Conservation (phyloP, 1,140 invertebrate species). For the Neodiprion lecontei region DNA sequence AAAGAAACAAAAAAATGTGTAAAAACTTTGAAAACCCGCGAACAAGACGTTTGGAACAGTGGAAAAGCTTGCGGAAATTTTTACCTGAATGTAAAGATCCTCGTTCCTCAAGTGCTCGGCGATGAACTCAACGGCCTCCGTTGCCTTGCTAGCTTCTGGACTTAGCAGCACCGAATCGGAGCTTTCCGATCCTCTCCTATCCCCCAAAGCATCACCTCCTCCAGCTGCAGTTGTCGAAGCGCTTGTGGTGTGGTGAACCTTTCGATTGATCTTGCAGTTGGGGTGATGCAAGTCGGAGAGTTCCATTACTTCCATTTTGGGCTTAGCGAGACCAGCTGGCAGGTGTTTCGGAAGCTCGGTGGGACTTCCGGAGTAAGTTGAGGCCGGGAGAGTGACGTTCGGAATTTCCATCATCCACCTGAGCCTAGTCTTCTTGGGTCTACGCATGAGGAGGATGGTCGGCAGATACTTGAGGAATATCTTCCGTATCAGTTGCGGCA, state of each 20-base stretch:
- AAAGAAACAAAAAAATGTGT: not conserved
- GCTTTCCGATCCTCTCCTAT: conserved; percentile 85
- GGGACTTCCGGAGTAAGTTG: conserved; percentile 75
- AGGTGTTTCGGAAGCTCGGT: conserved; percentile 80
- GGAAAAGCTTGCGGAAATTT: conserved; percentile 8
- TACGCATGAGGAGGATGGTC: conserved; percentile 85
- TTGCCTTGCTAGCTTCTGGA: conserved; percentile 92
- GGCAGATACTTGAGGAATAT: conserved; percentile 95
- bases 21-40: too few relatives aligned
- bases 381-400: conserved; percentile 83
- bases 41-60: too few relatives aligned
- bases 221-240: conserved; percentile 68
- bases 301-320: conserved; percentile 91
- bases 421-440: conserved; percentile 89
- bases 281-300: conserved; percentile 93
- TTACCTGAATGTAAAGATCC: conserved; percentile 96
- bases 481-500: conserved; percentile 93
- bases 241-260: conserved; percentile 66
- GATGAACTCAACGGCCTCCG: conserved; percentile 97
- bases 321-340: conserved; percentile 67
- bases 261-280: conserved; percentile 93
- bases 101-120: conserved; percentile 97
- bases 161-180: conserved; percentile 89
- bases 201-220: conserved; percentile 64
- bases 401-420: conserved; percentile 98